phyloP scores from a whole-genome alignment of 2,888 invertebrate genomes.

The Epiblema foenella region DNA sequence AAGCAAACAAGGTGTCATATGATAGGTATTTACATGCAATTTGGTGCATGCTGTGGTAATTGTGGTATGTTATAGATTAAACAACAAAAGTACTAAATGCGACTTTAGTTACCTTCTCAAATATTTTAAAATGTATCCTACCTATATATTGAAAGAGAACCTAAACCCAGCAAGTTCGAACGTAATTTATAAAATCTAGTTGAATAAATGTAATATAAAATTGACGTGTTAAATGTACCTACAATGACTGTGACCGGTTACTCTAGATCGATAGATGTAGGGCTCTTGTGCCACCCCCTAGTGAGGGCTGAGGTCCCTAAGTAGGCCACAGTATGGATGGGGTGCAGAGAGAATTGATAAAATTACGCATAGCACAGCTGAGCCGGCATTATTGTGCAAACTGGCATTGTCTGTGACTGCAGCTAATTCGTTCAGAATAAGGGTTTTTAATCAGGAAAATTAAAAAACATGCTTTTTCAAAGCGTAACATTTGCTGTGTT shows the following conservation, averaged over 20 bases:
- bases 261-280: conserved; percentile 43
- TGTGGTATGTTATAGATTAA: neutral
- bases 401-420: conserved; percentile 30
- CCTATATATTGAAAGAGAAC: neutral
- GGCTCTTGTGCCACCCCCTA: conserved; percentile 50
- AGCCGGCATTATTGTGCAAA: conserved; percentile 39
- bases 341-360: conserved; percentile 49
- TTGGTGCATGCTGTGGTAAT: no score
- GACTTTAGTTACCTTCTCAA: neutral
- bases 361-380: conserved; percentile 41
- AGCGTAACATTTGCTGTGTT: neutral
- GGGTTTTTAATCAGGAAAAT: neutral
- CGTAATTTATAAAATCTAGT: neutral
- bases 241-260: conserved; percentile 41
- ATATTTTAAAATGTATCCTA: no score
- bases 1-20: no score
- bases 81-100: neutral
- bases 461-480: neutral
- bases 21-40: no score
- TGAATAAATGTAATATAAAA: conserved; percentile 17
- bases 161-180: neutral
- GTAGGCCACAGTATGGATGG: conserved; percentile 52
- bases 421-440: neutral
- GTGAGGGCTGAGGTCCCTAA: conserved; percentile 49
- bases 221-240: conserved; percentile 35